These are phyloP conservation scores for Ophion obscuratus DNA, from an alignment of 2,888 invertebrate species.

Conservation along the genomic window DNA sequence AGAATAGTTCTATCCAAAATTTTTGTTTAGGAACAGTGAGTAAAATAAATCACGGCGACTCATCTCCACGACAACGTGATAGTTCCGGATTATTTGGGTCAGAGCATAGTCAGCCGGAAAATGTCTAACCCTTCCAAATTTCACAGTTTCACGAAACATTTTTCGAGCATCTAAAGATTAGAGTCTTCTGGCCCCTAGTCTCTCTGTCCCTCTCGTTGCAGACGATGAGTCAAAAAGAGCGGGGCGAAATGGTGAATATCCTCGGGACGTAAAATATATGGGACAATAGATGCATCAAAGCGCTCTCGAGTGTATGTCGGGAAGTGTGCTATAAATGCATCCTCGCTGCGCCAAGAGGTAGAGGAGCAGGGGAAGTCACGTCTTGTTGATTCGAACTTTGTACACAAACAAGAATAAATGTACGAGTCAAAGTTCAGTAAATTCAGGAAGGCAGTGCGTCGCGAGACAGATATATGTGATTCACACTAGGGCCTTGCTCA, in stretches of 20 bases:
- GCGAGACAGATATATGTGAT: conserved; percentile 19
- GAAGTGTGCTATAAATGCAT: conserved; percentile 26
- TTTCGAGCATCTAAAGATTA: neutral
- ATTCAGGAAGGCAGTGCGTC: conserved; percentile 41
- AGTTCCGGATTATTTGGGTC: too few relatives aligned
- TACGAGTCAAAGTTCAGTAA: conserved; percentile 45
- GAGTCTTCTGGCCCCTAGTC: neutral
- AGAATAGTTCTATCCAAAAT: too few relatives aligned
- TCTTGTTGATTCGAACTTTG: conserved; percentile 46
- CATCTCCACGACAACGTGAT: too few relatives aligned
- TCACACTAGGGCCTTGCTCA: conserved; percentile 13
- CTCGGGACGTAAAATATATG: neutral
- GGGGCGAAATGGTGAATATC: neutral
- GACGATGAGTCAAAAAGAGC: neutral
- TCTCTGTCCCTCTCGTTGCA: neutral
- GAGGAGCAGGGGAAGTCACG: conserved; percentile 42
- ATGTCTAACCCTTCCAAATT: too few relatives aligned
- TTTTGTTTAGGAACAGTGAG: too few relatives aligned
- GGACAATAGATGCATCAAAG: conserved; percentile 14
- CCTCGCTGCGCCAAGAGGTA: neutral
- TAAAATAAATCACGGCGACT: too few relatives aligned
- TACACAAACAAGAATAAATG: conserved; percentile 25
- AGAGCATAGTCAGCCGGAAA: too few relatives aligned
- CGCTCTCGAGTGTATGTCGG: neutral
- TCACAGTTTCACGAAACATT: too few relatives aligned